A percentile compares a stretch with the other conserved stretches of the same genome.
phyloP scores from a whole-genome alignment of 2,797 vertebrate species.

The Valencia hispanica region DNA sequence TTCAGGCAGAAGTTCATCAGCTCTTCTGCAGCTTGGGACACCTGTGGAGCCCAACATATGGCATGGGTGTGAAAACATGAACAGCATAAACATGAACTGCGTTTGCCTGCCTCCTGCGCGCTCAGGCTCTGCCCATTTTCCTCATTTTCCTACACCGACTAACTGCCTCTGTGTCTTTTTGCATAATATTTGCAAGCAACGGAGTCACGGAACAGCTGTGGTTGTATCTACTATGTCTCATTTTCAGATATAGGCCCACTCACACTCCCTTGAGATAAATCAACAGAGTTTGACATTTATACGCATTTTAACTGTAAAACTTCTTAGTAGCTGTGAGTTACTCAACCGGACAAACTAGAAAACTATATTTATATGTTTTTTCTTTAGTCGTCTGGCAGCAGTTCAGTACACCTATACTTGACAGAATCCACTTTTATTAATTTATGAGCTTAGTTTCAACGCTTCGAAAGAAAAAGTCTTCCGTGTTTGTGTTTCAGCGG shows the following conservation, averaged over 20 bases:
- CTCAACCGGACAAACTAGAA: not conserved
- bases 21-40: conserved; percentile 82
- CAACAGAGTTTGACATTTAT: not conserved
- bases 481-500: conserved; percentile 58
- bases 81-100: not conserved
- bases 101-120: conserved; percentile 6
- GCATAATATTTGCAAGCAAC: conserved; percentile 62
- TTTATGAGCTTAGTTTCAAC: conserved; percentile 38
- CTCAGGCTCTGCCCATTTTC: not conserved
- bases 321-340: not conserved
- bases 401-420: not conserved
- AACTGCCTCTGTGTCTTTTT: conserved; percentile 29
- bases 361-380: not conserved
- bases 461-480: conserved; percentile 54
- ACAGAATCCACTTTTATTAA: conserved; percentile 19
- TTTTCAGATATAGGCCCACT: not conserved
- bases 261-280: not conserved
- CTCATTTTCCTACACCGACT: conserved; percentile 4
- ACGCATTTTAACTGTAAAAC: not conserved
- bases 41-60: conserved; percentile 65
- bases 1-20: conserved; percentile 83
- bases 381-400: too few species aligned
- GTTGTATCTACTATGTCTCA: conserved; percentile 1
- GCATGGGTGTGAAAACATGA: conserved; percentile 4
- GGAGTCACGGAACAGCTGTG: not conserved